Conservation (phyloP, 2,113 vertebrate species). For the Toxostoma redivivum region DNA sequence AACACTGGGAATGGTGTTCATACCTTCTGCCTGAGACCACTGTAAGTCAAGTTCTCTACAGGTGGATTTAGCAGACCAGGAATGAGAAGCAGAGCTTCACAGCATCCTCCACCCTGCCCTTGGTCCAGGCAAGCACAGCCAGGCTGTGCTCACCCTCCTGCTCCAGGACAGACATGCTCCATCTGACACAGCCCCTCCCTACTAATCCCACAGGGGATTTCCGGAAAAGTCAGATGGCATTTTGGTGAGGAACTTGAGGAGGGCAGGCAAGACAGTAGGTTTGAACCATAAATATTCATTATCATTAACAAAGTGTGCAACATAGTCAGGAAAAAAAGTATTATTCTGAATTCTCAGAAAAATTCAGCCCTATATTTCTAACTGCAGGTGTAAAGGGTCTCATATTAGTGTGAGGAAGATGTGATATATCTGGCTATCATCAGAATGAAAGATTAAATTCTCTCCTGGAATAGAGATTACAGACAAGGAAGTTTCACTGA, state of each 20-base stretch:
- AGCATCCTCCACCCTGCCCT: background rate
- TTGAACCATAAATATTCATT: background rate
- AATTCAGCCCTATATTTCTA: background rate
- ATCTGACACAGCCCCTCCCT: rapidly evolving
- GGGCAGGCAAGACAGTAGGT: background rate
- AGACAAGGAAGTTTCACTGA: background rate
- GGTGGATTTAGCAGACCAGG: background rate
- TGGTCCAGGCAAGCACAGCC: background rate
- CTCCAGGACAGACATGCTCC: background rate
- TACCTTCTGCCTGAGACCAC: background rate
- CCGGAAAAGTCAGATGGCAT: rapidly evolving
- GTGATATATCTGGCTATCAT: background rate
- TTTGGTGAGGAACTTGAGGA: background rate
- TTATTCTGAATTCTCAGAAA: background rate
- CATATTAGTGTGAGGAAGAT: background rate
- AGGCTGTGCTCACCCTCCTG: background rate
- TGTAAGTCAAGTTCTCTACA: background rate
- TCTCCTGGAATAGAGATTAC: background rate
- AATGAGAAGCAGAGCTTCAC: background rate
- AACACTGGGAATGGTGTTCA: background rate
- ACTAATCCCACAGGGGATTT: rapidly evolving
- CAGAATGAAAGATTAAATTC: background rate
- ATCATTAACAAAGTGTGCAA: background rate
- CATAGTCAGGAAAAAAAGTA: background rate
- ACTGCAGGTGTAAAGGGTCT: background rate